These are phyloP conservation scores for Epicauta chinensis DNA, from an alignment of 1,140 invertebrate species.

Conservation along the genomic window DNA sequence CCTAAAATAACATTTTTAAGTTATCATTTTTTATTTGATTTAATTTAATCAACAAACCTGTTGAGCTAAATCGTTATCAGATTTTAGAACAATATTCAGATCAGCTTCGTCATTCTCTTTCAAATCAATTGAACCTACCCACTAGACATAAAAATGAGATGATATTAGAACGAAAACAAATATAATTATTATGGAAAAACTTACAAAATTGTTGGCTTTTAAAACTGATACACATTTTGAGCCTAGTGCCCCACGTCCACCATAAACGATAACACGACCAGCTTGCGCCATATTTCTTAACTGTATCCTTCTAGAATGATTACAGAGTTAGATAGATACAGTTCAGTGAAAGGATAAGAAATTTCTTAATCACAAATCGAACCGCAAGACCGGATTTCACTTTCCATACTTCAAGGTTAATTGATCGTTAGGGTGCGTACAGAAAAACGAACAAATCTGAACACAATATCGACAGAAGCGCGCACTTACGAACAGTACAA, in stretches of 20 bases:
- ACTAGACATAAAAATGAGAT: conserved; percentile 46
- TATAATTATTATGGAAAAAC: conserved; percentile 32
- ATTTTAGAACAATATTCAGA: conserved; percentile 79
- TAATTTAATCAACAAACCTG: conserved; percentile 52
- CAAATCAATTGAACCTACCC: conserved; percentile 93
- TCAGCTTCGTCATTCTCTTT: conserved; percentile 84
- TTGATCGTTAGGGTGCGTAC: too few species aligned
- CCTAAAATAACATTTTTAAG: conserved; percentile 40
- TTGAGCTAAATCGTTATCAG: conserved; percentile 64
- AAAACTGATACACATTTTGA: conserved; percentile 79
- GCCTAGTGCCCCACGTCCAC: conserved; percentile 91
- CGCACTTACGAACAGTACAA: too few species aligned
- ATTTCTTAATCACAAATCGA: too few species aligned
- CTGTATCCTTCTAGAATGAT: not conserved
- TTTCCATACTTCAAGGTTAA: too few species aligned
- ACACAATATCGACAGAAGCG: too few species aligned
- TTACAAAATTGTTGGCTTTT: conserved; percentile 83
- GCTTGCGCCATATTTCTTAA: conserved; percentile 24
- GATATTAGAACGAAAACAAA: not conserved
- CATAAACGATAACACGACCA: conserved; percentile 82
- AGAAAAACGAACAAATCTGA: too few species aligned
- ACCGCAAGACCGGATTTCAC: too few species aligned
- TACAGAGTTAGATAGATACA: not conserved
- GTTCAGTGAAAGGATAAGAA: not conserved
- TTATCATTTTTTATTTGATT: conserved; percentile 1